A percentile compares a stretch with the other conserved stretches of the same genome.
Conservation (phyloP, 2,888 invertebrate genomes). For the Chromoteleia sp. region DNA sequence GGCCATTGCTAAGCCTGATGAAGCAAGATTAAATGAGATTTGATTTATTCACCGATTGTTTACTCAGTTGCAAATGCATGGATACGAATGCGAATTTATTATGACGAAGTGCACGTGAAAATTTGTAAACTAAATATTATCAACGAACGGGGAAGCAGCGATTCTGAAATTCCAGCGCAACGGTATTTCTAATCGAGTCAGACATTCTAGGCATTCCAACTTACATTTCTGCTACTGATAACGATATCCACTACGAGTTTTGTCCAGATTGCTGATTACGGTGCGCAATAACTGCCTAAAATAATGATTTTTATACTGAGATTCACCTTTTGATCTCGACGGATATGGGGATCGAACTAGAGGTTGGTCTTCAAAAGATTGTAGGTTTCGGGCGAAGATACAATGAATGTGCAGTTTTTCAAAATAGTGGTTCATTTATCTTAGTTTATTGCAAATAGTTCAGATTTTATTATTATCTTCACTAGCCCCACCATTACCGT, state of each 20-base stretch:
- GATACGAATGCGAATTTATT: constrained; percentile 23
- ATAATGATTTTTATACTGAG: constrained; percentile 20
- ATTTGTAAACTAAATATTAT: constrained; percentile 55
- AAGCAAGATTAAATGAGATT: too few species aligned
- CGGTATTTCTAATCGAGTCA: constrained; percentile 51
- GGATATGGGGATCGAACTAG: neutral
- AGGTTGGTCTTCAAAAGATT: too few species aligned
- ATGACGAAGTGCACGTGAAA: constrained; percentile 24
- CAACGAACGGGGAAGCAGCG: constrained; percentile 42
- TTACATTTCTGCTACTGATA: constrained; percentile 63
- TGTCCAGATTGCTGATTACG: constrained; percentile 54
- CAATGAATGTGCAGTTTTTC: too few species aligned
- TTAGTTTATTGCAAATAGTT: too few species aligned
- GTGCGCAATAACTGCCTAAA: constrained; percentile 24
- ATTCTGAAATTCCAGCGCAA: constrained; percentile 46
- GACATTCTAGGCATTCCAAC: constrained; percentile 59
- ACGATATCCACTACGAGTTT: constrained; percentile 66
- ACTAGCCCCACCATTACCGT: too few species aligned
- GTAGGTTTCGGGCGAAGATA: too few species aligned
- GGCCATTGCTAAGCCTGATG: too few species aligned
- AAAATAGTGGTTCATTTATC: too few species aligned
- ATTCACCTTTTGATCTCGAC: neutral
- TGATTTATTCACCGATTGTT: neutral
- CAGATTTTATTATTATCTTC: too few species aligned
- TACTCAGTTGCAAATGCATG: neutral